A percentile compares a stretch with the other conserved stretches of the same genome.
phyloP scores from a whole-genome alignment of 2,113 vertebrate species.

The Pangasianodon gigas region DNA sequence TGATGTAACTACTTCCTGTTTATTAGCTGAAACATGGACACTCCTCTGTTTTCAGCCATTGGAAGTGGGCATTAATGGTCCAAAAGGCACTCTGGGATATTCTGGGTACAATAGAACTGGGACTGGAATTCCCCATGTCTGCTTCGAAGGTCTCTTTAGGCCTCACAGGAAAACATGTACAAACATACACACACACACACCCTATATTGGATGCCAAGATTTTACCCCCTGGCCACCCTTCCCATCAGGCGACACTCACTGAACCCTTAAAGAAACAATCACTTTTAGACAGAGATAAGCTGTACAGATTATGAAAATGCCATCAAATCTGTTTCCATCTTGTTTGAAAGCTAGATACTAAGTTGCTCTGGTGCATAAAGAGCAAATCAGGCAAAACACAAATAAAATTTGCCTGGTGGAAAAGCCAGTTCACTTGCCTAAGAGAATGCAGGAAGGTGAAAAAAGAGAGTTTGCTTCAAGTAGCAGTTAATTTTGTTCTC shows the following conservation, averaged over 20 bases:
- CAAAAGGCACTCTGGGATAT: constrained; percentile 51
- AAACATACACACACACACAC: constrained; percentile 58
- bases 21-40: constrained; percentile 63
- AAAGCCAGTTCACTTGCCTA: not conserved
- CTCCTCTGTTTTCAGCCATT: constrained; percentile 70
- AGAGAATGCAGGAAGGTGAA: not conserved
- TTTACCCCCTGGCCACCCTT: constrained; percentile 44
- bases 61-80: constrained; percentile 45
- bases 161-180: constrained; percentile 66
- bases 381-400: not conserved
- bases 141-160: constrained; percentile 47
- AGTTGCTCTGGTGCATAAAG: not conserved
- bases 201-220: constrained; percentile 67
- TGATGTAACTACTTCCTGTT: constrained; percentile 73
- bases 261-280: constrained; percentile 47
- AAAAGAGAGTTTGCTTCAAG: not conserved
- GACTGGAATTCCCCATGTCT: constrained; percentile 71
- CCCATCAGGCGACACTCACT: constrained; percentile 60
- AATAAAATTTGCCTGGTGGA: not conserved
- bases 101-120: constrained; percentile 73
- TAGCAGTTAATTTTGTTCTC: not conserved
- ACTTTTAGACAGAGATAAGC: not conserved
- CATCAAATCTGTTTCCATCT: not conserved
- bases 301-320: not conserved
- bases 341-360: not conserved